These are phyloP conservation scores for Calycopis cecrops DNA, from an alignment of 1,140 invertebrate genomes.

Conservation along the genomic window DNA sequence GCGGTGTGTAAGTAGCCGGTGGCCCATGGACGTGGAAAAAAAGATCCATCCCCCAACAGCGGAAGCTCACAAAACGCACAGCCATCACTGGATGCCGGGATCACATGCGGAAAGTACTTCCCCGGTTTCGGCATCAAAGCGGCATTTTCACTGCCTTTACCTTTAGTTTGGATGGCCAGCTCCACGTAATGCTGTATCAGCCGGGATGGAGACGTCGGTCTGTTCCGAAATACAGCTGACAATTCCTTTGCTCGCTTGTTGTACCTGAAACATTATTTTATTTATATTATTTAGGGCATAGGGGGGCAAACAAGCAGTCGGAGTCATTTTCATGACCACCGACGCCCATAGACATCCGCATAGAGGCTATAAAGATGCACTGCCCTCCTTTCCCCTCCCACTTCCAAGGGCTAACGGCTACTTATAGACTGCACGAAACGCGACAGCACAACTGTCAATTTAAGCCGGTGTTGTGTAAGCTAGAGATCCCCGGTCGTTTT, in stretches of 20 bases:
- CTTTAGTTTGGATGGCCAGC: constrained; percentile 16
- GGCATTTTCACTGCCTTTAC: neutral
- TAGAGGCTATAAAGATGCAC: too few relatives aligned
- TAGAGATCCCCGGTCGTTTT: too few relatives aligned
- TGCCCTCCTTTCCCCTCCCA: too few relatives aligned
- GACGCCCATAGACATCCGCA: too few relatives aligned
- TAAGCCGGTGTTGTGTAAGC: too few relatives aligned
- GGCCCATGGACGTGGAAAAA: too few relatives aligned
- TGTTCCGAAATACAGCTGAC: constrained; percentile 18
- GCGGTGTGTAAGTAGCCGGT: too few relatives aligned
- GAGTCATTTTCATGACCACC: too few relatives aligned
- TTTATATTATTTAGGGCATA: neutral
- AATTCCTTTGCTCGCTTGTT: constrained; percentile 18
- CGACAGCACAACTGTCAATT: too few relatives aligned
- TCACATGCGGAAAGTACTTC: neutral
- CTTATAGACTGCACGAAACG: too few relatives aligned
- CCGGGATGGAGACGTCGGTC: constrained; percentile 13
- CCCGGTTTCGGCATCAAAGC: neutral
- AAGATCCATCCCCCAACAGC: neutral
- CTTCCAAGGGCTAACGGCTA: too few relatives aligned
- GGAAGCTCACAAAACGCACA: neutral
- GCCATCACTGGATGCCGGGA: neutral
- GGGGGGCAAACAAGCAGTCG: too few relatives aligned
- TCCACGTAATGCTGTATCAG: constrained; percentile 23
- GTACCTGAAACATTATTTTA: constrained; percentile 15